Evolutionary conservation across 2,797 vertebrate species (phyloP).

Genomic region (Takifugu ocellatus): DNA sequence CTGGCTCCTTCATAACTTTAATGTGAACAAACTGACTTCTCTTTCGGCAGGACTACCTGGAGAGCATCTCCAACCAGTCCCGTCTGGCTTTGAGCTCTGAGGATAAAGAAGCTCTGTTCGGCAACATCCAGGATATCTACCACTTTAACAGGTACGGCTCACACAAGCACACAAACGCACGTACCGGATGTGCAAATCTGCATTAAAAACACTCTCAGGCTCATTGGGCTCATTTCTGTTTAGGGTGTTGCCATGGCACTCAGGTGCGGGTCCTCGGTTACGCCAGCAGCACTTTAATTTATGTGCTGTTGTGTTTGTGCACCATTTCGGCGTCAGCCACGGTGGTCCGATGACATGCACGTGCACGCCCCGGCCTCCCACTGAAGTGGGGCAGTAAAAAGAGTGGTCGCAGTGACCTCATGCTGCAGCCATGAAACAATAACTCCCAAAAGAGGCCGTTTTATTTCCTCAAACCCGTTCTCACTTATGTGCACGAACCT

Average conservation of each 20-base stretch:
- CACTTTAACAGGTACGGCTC: slow-evolving; percentile 88
- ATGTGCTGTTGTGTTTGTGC: slow-evolving; percentile 5
- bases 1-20: not conserved
- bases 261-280: slow-evolving; percentile 43
- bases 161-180: not conserved
- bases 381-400: slow-evolving; percentile 43
- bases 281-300: slow-evolving; percentile 27
- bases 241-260: not conserved
- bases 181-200: not conserved
- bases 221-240: too few species aligned
- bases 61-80: slow-evolving; percentile 88
- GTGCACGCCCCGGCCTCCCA: slow-evolving; percentile 44
- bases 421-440: slow-evolving; percentile 59
- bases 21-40: not conserved
- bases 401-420: slow-evolving; percentile 59
- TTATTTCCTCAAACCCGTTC: slow-evolving; percentile 9
- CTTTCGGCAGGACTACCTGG: slow-evolving; percentile 86
- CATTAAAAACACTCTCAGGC: not conserved
- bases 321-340: slow-evolving; percentile 28
- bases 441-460: slow-evolving; percentile 26
- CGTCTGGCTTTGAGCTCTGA: slow-evolving; percentile 85
- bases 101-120: slow-evolving; percentile 90
- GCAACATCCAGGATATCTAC: slow-evolving; percentile 95
- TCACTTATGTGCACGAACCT: slow-evolving; percentile 12
- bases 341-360: slow-evolving; percentile 51